Evolutionary conservation across 2,113 vertebrate species (phyloP).

Genomic region (Halichoeres trimaculatus): DNA sequence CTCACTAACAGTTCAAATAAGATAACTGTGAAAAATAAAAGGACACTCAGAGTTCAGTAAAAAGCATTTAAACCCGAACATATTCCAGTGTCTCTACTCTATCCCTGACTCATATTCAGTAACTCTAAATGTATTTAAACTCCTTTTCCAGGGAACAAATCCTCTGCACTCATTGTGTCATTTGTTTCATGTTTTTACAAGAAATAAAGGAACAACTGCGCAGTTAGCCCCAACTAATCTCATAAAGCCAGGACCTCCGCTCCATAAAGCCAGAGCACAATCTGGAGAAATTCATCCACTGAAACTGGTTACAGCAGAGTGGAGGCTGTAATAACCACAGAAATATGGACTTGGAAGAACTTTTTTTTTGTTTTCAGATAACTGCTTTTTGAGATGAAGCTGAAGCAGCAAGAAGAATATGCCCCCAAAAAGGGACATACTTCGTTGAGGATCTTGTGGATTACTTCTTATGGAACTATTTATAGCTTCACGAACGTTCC

Average conservation of each 20-base stretch:
- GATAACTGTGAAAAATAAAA: constrained; percentile 44
- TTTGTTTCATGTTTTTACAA: constrained; percentile 15
- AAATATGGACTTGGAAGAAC: constrained; percentile 7
- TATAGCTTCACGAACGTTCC: constrained; percentile 2
- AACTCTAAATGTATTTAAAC: not conserved
- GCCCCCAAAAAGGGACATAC: not conserved
- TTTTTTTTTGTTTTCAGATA: constrained; percentile 8
- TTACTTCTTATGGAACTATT: constrained; percentile 27
- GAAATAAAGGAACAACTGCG: constrained; percentile 17
- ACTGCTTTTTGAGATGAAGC: not conserved
- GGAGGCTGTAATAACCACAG: constrained; percentile 12
- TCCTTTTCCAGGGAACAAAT: constrained; percentile 10
- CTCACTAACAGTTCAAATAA: constrained; percentile 51
- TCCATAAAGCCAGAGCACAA: constrained; percentile 22
- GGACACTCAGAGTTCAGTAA: constrained; percentile 41
- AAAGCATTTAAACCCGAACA: constrained; percentile 44
- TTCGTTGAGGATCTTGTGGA: constrained; percentile 9
- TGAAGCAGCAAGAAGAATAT: not conserved
- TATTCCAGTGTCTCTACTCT: constrained; percentile 10
- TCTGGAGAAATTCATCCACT: constrained; percentile 9
- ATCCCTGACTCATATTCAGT: not conserved
- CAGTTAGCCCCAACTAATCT: constrained; percentile 34
- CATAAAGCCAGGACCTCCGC: constrained; percentile 12
- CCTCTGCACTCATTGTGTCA: not conserved
- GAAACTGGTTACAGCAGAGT: constrained; percentile 8